Evolutionary conservation across 2,888 invertebrate species (phyloP).

Genomic region (Bibio marci): DNA sequence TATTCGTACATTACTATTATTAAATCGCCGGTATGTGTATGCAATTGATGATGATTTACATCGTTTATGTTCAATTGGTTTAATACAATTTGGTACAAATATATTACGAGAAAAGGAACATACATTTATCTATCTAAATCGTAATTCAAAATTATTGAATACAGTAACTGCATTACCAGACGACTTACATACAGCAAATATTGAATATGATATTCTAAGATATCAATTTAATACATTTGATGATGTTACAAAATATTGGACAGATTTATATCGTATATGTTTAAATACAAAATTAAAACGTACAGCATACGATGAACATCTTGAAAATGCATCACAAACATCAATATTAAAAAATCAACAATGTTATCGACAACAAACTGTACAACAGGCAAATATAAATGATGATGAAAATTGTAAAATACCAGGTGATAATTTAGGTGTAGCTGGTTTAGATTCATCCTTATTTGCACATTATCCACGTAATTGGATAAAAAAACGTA

Average conservation of each 20-base stretch:
- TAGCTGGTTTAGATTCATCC: slow-evolving; percentile 53
- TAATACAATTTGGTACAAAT: slow-evolving; percentile 50
- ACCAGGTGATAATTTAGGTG: slow-evolving; percentile 56
- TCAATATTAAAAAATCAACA: background rate
- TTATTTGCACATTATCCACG: slow-evolving; percentile 46
- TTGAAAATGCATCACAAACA: background rate
- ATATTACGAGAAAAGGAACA: slow-evolving; percentile 48
- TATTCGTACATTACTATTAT: slow-evolving; percentile 34
- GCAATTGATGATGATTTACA: slow-evolving; percentile 36
- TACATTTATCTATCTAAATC: slow-evolving; percentile 53
- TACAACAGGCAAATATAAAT: slow-evolving; percentile 12
- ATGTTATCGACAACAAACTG: slow-evolving; percentile 7
- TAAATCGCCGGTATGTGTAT: slow-evolving; percentile 39
- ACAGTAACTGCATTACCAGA: slow-evolving; percentile 44
- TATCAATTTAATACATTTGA: slow-evolving; percentile 34
- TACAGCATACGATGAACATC: too few relatives aligned
- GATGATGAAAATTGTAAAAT: slow-evolving; percentile 42
- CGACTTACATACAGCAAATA: slow-evolving; percentile 43
- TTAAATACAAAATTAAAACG: slow-evolving; percentile 44
- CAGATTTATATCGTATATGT: slow-evolving; percentile 46
- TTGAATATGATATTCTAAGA: too few relatives aligned
- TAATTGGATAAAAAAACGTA: slow-evolving; percentile 42
- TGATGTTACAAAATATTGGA: slow-evolving; percentile 48
- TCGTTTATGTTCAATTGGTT: slow-evolving; percentile 45
- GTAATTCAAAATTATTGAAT: slow-evolving; percentile 33